Evolutionary conservation across 2,797 vertebrate genomes (phyloP), one percentile per base, ranked within the genome.

Genomic region (Decapterus maruadsi): DNA sequence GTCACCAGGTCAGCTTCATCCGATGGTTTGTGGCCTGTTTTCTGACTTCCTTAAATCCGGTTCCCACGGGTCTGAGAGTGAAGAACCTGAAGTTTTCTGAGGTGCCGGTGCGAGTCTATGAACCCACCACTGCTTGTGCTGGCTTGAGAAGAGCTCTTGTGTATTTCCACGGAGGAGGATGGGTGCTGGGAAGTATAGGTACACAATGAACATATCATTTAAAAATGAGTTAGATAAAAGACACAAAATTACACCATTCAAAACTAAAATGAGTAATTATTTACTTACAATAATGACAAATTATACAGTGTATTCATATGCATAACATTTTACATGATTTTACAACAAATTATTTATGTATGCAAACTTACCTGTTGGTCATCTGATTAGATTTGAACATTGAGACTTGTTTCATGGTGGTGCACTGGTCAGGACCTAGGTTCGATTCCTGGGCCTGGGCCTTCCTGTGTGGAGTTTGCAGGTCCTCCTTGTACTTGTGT

Each of bases 91-190:
- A 0, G 10, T 97, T 96, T 63, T 91, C 93, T 1, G 91, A 88
- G 0, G 93, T 97, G 59, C 95, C 95, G 0, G 96, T 97, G 64
- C 93, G 94, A 70, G 89, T 97, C 22, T 98, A 97, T 45, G 94
- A 95, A 85, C 96, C 96, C 1, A 95, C 89, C 29, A 42, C 57
- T 4, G 68, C 74, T 38, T 83, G 93, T 67, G 58, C 86, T 2
- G 80, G 88, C 16, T 87, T 77, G 48, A 95, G 93, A 77, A 93
- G 89, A 75, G 97, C 94, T 48, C 77, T 98, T 7, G 4, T 97
- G 16, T 97, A 95, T 87, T 96, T 96, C 87, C 96, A 97, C 0
- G 96, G 96, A 19, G 96, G 96, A 16, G 96, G 96, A 68, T 94
- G 88, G 87, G 45, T 96, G 65, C 1, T 91, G 9, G 96, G 97